Evolutionary conservation across 1,140 invertebrate genomes (phyloP).

Genomic region (Piezodorus guildinii): DNA sequence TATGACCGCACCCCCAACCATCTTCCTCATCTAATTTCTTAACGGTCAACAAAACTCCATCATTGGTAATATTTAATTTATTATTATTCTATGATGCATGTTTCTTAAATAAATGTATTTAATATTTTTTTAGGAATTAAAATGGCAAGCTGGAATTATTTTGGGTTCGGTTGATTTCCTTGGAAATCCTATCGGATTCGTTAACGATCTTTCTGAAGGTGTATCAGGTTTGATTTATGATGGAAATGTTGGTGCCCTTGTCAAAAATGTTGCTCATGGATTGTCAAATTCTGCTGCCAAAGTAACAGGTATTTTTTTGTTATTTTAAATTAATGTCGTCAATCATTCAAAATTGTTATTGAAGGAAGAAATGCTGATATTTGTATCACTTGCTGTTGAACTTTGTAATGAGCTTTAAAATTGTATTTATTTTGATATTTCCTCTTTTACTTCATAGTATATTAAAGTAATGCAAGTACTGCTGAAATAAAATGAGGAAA

Average conservation of each 20-base stretch:
- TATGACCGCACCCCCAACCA: too few relatives aligned
- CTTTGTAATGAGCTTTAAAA: too few relatives aligned
- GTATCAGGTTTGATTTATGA: conserved; percentile 84
- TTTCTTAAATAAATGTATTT: not conserved
- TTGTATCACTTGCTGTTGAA: too few relatives aligned
- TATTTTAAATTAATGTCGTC: too few relatives aligned
- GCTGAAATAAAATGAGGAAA: too few relatives aligned
- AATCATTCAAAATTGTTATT: too few relatives aligned
- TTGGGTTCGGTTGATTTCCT: conserved; percentile 93
- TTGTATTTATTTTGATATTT: too few relatives aligned
- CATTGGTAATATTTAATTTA: not conserved
- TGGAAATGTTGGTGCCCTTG: conserved; percentile 74
- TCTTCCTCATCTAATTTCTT: too few relatives aligned
- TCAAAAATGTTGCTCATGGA: conserved; percentile 94
- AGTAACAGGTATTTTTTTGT: conserved; percentile 44
- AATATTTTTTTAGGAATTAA: conserved; percentile 55
- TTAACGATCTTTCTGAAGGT: conserved; percentile 91
- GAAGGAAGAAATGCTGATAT: too few relatives aligned
- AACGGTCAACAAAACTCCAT: too few relatives aligned
- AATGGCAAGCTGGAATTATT: conserved; percentile 90
- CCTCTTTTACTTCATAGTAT: too few relatives aligned
- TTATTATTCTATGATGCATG: not conserved
- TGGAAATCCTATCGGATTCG: conserved; percentile 90
- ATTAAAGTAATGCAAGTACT: too few relatives aligned
- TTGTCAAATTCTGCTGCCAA: conserved; percentile 95